phyloP scores from a whole-genome alignment of 2,113 vertebrate genomes.

The Lepus timidus region DNA sequence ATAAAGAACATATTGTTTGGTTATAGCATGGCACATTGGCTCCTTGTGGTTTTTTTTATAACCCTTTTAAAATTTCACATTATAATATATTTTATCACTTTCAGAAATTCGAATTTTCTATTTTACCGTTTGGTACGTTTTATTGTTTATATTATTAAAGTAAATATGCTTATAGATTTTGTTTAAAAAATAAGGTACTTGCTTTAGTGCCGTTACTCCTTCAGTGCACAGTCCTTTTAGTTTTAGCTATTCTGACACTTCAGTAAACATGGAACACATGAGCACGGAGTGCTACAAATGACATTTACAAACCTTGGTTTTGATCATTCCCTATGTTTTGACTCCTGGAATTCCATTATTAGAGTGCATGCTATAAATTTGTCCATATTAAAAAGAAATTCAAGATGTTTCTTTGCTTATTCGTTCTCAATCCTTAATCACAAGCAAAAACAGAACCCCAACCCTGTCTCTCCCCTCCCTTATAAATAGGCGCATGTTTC shows the following conservation, averaged over 20 bases:
- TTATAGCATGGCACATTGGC: conserved; percentile 81
- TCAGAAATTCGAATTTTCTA: conserved; percentile 72
- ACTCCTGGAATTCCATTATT: conserved; percentile 53
- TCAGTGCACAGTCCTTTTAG: background rate
- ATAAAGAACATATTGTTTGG: conserved; percentile 89
- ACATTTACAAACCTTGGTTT: conserved; percentile 81
- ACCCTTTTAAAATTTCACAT: conserved; percentile 79
- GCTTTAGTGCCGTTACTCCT: background rate
- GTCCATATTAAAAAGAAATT: conserved; percentile 54
- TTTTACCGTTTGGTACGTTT: conserved; percentile 66
- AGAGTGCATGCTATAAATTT: conserved; percentile 16
- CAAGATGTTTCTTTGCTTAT: conserved; percentile 38
- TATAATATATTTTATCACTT: conserved; percentile 76
- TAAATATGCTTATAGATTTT: conserved; percentile 52
- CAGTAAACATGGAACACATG: conserved; percentile 11
- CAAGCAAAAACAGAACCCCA: conserved; percentile 49
- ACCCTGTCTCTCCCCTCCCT: background rate
- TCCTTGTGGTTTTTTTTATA: conserved; percentile 81
- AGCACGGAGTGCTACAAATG: conserved; percentile 29
- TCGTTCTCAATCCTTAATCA: conserved; percentile 29
- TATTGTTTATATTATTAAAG: conserved; percentile 55
- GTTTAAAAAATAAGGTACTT: conserved; percentile 38
- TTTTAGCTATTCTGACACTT: conserved; percentile 56
- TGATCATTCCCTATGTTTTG: conserved; percentile 55
- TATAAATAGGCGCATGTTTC: conserved; percentile 96